phyloP scores from a whole-genome alignment of 1,140 invertebrate species.

The Drosophila tsacasi region DNA sequence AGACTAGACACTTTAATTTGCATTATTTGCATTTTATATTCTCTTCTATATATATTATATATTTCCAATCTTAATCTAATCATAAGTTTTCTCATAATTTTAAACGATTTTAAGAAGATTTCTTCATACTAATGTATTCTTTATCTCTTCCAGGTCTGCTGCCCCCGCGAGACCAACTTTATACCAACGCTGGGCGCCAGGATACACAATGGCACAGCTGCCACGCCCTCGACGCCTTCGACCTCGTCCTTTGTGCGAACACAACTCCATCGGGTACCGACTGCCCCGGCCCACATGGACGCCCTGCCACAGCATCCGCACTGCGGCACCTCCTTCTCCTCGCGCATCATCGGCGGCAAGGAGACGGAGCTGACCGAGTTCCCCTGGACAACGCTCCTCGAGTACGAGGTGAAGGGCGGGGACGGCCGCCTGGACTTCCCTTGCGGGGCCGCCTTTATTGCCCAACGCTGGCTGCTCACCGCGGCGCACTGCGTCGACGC shows the following conservation, averaged over 20 bases:
- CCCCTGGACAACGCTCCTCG: constrained; percentile 68
- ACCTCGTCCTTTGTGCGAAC: no score
- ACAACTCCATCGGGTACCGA: background rate
- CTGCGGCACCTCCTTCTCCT: constrained; percentile 54
- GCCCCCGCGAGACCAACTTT: constrained; percentile 45
- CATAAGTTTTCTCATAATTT: no score
- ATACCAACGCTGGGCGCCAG: constrained; percentile 35
- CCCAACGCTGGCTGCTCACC: constrained; percentile 86
- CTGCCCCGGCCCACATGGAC: constrained; percentile 15
- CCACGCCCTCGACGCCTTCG: no score
- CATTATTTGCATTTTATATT: background rate
- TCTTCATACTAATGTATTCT: no score
- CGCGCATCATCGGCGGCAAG: constrained; percentile 47
- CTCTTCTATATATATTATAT: no score
- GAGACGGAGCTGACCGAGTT: constrained; percentile 55
- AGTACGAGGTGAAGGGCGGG: constrained; percentile 32
- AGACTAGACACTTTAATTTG: no score
- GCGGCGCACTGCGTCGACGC: constrained; percentile 87
- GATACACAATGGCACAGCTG: constrained; percentile 2
- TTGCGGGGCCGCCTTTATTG: constrained; percentile 87
- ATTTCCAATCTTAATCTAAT: no score
- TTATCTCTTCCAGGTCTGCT: constrained; percentile 42
- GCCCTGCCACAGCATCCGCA: constrained; percentile 52
- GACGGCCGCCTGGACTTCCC: constrained; percentile 67
- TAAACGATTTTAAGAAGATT: no score